phyloP scores from a whole-genome alignment of 2,888 invertebrate species.

The Onchidella celtica region DNA sequence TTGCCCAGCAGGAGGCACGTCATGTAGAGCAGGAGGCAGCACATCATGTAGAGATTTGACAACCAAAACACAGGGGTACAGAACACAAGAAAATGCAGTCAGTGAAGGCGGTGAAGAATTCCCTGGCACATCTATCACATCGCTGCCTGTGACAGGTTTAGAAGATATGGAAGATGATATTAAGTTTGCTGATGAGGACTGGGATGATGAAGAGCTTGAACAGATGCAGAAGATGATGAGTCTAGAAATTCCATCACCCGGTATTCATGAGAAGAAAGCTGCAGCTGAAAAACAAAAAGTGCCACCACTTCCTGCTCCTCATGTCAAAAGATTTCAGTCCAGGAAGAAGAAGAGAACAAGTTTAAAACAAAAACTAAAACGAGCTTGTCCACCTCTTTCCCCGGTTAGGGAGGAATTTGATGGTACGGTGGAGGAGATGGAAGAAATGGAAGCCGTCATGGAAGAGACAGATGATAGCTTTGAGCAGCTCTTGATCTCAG shows the following conservation, averaged over 20 bases:
- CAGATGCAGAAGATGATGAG: background rate
- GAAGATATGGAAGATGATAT: conserved; percentile 11
- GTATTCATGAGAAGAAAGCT: background rate
- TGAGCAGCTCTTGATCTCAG: conserved; percentile 39
- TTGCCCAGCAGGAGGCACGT: no score
- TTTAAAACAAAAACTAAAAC: background rate
- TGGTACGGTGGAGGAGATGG: conserved; percentile 27
- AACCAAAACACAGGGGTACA: no score
- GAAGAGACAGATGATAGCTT: conserved; percentile 38
- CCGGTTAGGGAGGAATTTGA: conserved; percentile 43
- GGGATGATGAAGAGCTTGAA: conserved; percentile 17
- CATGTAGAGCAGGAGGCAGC: no score
- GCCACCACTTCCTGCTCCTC: conserved; percentile 25
- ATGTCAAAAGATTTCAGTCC: background rate
- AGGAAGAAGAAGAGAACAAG: background rate
- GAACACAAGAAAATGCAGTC: no score
- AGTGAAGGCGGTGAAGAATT: no score
- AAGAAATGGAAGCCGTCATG: conserved; percentile 42
- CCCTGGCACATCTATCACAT: no score
- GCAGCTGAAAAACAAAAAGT: background rate
- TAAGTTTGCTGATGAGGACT: conserved; percentile 31
- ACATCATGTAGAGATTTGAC: no score
- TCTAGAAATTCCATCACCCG: background rate
- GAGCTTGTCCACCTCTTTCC: background rate
- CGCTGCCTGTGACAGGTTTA: no score